Conservation (phyloP, 2,888 invertebrate genomes). For the Diadegma fenestrale region DNA sequence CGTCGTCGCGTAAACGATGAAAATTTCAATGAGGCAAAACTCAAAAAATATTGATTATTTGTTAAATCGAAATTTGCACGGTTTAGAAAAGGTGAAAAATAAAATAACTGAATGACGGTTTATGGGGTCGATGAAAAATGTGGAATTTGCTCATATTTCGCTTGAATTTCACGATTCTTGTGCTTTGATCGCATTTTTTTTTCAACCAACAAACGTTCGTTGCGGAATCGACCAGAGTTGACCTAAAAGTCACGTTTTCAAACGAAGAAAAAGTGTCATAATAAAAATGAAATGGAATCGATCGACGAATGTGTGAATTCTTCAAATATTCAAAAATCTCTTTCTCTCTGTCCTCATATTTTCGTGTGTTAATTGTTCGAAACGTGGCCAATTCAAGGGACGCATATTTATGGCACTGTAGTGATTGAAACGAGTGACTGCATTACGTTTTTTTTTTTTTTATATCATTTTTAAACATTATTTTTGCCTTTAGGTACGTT, state of each 20-base stretch:
- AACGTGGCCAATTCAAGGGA: constrained; percentile 73
- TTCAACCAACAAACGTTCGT: background rate
- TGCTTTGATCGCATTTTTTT: background rate
- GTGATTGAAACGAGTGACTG: constrained; percentile 73
- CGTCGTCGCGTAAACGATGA: background rate
- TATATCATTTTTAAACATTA: background rate
- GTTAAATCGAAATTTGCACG: background rate
- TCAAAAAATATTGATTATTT: background rate
- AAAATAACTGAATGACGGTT: background rate
- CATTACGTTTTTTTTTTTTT: constrained; percentile 59
- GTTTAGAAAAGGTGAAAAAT: background rate
- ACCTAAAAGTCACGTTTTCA: background rate
- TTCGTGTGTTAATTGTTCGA: constrained; percentile 72
- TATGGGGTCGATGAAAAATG: background rate
- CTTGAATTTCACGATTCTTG: background rate
- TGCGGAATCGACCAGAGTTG: background rate
- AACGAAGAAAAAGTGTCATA: constrained; percentile 39
- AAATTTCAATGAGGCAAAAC: background rate
- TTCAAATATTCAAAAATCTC: constrained; percentile 62
- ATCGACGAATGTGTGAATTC: constrained; percentile 53
- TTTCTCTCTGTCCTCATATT: constrained; percentile 66
- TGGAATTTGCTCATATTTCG: background rate
- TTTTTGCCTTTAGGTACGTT: constrained; percentile 26
- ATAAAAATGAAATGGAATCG: constrained; percentile 30
- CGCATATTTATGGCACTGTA: constrained; percentile 79